These are phyloP conservation scores for Carcharodon carcharias DNA, from an alignment of 2,797 vertebrate species.

Conservation along the genomic window DNA sequence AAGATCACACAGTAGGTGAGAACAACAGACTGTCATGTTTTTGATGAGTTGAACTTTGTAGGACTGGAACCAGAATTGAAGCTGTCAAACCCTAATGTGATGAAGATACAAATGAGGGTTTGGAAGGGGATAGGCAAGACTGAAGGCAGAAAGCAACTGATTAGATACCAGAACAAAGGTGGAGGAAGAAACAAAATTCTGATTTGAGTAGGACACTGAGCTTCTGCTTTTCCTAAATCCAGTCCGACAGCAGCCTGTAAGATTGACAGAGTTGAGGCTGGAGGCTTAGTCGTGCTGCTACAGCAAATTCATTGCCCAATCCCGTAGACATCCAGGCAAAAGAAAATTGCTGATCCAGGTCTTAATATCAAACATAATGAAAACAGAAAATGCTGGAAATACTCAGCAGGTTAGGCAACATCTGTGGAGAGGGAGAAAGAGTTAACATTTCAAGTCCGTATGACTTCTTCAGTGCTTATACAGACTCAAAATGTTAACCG, in stretches of 20 bases:
- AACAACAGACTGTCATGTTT: neutral
- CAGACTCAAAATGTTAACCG: neutral
- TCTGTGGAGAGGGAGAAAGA: neutral
- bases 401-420: neutral
- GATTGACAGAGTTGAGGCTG: neutral
- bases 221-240: neutral
- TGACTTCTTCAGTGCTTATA: neutral
- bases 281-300: neutral
- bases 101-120: neutral
- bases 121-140: neutral
- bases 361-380: neutral
- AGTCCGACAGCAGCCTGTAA: neutral
- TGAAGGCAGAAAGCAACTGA: neutral
- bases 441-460: neutral
- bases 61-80: neutral
- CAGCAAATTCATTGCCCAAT: neutral
- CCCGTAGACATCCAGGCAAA: too few species aligned
- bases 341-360: neutral
- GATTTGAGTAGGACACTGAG: neutral
- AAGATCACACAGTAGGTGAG: neutral
- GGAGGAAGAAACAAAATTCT: neutral
- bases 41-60: neutral
- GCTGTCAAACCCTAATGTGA: neutral
- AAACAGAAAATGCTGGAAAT: neutral
- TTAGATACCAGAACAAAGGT: neutral